A percentile compares a stretch with the other conserved stretches of the same genome.
phyloP scores from a whole-genome alignment of 1,140 invertebrate genomes.

The Oncopodura yosiiana region DNA sequence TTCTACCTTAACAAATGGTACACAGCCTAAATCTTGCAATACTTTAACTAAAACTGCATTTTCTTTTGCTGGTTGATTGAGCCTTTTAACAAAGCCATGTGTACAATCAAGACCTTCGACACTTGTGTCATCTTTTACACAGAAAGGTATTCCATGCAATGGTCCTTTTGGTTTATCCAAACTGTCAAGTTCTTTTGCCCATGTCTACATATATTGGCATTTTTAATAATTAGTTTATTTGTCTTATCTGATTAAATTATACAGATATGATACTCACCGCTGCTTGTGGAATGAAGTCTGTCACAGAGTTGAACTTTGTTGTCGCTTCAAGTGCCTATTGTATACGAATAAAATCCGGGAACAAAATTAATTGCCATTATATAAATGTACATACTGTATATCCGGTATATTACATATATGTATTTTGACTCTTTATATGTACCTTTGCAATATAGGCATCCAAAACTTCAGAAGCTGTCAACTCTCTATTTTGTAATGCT shows the following conservation, averaged over 20 bases:
- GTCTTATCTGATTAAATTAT: too few species aligned
- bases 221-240: too few species aligned
- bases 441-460: conserved; percentile 29
- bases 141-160: conserved; percentile 40
- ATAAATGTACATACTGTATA: neutral
- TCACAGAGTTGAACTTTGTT: conserved; percentile 37
- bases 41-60: conserved; percentile 39
- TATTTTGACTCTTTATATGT: neutral
- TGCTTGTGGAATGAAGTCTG: conserved; percentile 39
- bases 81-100: conserved; percentile 39
- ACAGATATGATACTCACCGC: conserved; percentile 34
- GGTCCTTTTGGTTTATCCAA: conserved; percentile 25
- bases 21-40: conserved; percentile 38
- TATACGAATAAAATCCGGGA: neutral
- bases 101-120: conserved; percentile 43
- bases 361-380: neutral
- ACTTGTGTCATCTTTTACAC: conserved; percentile 38
- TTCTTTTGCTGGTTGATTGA: conserved; percentile 37
- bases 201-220: conserved; percentile 14
- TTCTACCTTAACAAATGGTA: too few species aligned
- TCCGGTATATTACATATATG: neutral
- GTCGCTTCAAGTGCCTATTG: conserved; percentile 43
- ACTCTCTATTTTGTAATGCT: conserved; percentile 18
- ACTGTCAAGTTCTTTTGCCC: conserved; percentile 25
- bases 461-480: conserved; percentile 16